Base-by-base conservation (phyloP, 2,797 vertebrate genomes). In the Morelia viridis region DNA sequence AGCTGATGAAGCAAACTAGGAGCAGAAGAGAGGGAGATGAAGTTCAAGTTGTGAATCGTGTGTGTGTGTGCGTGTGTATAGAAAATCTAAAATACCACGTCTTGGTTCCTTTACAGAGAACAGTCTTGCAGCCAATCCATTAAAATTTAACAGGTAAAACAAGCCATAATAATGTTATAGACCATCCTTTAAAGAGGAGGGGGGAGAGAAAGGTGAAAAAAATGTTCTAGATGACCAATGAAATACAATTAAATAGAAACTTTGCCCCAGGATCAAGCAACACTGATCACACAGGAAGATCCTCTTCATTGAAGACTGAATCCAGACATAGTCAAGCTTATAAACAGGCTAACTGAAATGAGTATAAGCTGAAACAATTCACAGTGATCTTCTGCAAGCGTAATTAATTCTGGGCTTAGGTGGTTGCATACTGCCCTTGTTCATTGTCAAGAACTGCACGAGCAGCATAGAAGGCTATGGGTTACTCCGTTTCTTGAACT, bases 1-100 rank as follows among this genome's bases (percentile, higher is more conserved):
- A 97, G 97, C 96, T 97, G 96, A 97, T 96, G 97, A 97, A 97
- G 96, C 96, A 97, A 96, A 94, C 96, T 96, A 94, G 60, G 95
- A 94, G 68, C 17, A 68, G 6, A 24, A n/a, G 8, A 8, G 5
- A 56, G 26, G 61, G 13, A 3, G 8, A 6, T 13, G 28, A 24
- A 6, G 13, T 13, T 6, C 9, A 41, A 26, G 5, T n/a, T 31
- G 28, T 28, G 22, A 7, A 17, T 24, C 31, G 8, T n/a, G 9
- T 2, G 19, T 76, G 6, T 28, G 5, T 1, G 3, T 12, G 22
- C 13, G 50, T 7, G 24, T 13, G 6, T 13, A 4, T 28, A 28
- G 0, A 11, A 35, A 41, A 35, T 9, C 26, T 24, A 22, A 88
- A 87, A 19, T 87, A 60, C 56, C 5, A 24, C n/a, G 6, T 24